Percentiles rank a stretch among this genome's conserved stretches.
Evolutionary conservation across 2,888 invertebrate species (phyloP).

Genomic region (Volucella bombylans): DNA sequence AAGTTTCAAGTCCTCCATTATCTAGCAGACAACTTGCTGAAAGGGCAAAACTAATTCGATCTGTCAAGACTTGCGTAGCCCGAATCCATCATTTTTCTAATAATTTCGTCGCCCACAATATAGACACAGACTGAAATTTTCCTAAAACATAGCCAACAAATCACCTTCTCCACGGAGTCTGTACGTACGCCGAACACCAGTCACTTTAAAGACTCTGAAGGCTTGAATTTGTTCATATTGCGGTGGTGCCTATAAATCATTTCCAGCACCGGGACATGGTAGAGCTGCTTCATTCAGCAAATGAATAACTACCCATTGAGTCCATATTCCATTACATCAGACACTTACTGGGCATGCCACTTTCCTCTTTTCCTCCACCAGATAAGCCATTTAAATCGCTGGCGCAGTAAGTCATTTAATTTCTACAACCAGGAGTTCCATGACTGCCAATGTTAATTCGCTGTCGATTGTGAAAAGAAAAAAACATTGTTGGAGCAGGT

Average conservation of each 20-base stretch:
- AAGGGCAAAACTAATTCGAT: constrained; percentile 28
- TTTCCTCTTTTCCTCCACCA: constrained; percentile 11
- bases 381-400: constrained; percentile 36
- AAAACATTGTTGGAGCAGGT: constrained; percentile 9
- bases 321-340: constrained; percentile 60
- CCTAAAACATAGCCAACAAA: constrained; percentile 41
- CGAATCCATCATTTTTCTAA: constrained; percentile 30
- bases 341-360: constrained; percentile 55
- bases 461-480: constrained; percentile 20
- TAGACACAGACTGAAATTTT: constrained; percentile 16
- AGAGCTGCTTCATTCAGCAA: constrained; percentile 55
- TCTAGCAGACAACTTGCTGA: constrained; percentile 28
- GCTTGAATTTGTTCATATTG: constrained; percentile 40
- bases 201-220: constrained; percentile 30
- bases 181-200: constrained; percentile 6
- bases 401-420: constrained; percentile 46
- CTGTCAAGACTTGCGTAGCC: constrained; percentile 13
- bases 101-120: constrained; percentile 51
- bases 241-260: constrained; percentile 47
- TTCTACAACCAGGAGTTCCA: constrained; percentile 49
- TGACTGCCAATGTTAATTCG: constrained; percentile 29
- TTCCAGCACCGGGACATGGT: constrained; percentile 39
- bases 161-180: constrained; percentile 25
- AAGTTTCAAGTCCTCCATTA: constrained; percentile 16
- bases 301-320: constrained; percentile 57